Base-by-base conservation (phyloP, 2,888 invertebrate genomes). In the Brachyptera risi region DNA sequence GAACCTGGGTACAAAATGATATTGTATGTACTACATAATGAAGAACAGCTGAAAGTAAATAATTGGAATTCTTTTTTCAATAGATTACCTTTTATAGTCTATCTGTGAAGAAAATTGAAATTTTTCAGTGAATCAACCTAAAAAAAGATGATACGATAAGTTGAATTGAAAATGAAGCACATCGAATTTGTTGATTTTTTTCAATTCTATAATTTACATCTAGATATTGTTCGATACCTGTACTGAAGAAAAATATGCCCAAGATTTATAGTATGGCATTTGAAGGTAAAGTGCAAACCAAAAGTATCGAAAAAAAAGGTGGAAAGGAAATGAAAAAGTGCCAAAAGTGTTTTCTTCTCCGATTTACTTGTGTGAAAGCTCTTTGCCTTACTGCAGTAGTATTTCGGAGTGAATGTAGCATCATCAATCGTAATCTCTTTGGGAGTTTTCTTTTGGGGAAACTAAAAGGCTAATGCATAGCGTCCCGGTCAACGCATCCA, bases 401-500 rank as follows among this genome's bases (percentile, higher is more conserved):
- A 38, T 38, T 19, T 9, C n/a, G 19, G 42, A 19, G 21, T 17
- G n/a, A 40, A 54, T 40, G 54, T 51, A 51, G 51, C 51, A 59
- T 24, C 61, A 61, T 61, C 61, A 61, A 61, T 61, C 57, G 50
- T 51, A 42, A 42, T 42, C 42, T 42, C n/a, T 42, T 21, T 9
- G 42, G 42, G 42, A 21, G 17, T 42, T 42, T 21, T 42, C 21
- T 42, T 17, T 21, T 42, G 17, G 19, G 17, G 21, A 42, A 42
- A 62, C 59, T 59, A 56, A 62, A 56, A 60, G 63, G 56, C 63
- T 63, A 63, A 63, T 63, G 63, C 44, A 47, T 26, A 15, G 35
- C 38, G 37, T 57, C 57, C n/a, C n/a, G 40, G 26, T 37, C 26
- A 19, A 40, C 19, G 38, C 26, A 13, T 17, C 11, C 15, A 13